phyloP scores from a whole-genome alignment of 2,113 vertebrate species.

The Odontesthes bonariensis region DNA sequence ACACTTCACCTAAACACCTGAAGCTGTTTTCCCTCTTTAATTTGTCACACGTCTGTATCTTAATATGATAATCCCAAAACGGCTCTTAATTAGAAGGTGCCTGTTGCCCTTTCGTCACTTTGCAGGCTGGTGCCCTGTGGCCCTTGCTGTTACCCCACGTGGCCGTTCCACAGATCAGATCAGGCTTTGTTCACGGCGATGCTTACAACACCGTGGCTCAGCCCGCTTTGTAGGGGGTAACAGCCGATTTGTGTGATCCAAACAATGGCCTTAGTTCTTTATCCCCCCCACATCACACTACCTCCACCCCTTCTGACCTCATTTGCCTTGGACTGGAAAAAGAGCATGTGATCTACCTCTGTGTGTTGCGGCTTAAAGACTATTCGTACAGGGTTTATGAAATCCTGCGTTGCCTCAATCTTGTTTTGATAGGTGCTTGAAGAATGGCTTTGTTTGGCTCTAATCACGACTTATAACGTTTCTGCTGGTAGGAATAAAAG shows the following conservation, averaged over 20 bases:
- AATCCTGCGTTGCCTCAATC: constrained; percentile 47
- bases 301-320: constrained; percentile 9
- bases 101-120: constrained; percentile 1
- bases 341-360: constrained; percentile 70
- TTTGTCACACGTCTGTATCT: background rate
- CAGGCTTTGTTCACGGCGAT: constrained; percentile 59
- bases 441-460: constrained; percentile 48
- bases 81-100: background rate
- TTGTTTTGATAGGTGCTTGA: constrained; percentile 56
- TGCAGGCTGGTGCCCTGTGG: background rate
- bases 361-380: constrained; percentile 63
- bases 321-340: constrained; percentile 16
- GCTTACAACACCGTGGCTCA: constrained; percentile 66
- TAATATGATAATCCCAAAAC: constrained; percentile 19
- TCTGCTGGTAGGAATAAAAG: background rate
- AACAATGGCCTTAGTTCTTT: constrained; percentile 76
- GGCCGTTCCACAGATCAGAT: constrained; percentile 45
- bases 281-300: constrained; percentile 1
- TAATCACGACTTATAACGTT: background rate
- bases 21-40: background rate
- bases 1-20: background rate
- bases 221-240: constrained; percentile 56
- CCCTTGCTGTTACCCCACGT: constrained; percentile 29
- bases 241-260: constrained; percentile 75
- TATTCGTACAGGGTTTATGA: constrained; percentile 65